These are phyloP conservation scores for Ectemnius lituratus DNA, from an alignment of 2,888 invertebrate species.

Conservation along the genomic window DNA sequence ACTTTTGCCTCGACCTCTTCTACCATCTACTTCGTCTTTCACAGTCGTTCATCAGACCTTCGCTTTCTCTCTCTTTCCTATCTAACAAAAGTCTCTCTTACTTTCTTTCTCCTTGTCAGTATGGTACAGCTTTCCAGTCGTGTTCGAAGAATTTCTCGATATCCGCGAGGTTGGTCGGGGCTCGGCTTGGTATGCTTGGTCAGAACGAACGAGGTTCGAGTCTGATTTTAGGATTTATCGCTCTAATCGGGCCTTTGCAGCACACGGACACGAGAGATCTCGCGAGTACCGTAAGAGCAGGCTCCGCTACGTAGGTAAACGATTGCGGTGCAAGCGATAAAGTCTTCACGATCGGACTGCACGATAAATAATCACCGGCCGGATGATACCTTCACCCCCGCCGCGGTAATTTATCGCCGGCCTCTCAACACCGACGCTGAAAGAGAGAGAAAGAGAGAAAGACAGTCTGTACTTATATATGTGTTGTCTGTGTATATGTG, in stretches of 20 bases:
- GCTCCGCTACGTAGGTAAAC: background rate
- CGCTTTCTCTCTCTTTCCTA: too few species aligned
- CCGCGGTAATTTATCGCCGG: conserved; percentile 31
- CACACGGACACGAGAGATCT: too few species aligned
- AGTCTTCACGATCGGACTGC: conserved; percentile 41
- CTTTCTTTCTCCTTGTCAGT: too few species aligned
- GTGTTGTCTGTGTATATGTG: background rate
- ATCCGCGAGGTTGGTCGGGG: too few species aligned
- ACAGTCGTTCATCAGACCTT: too few species aligned
- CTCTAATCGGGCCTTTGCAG: background rate
- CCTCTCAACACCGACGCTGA: background rate
- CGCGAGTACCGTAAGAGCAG: conserved; percentile 14
- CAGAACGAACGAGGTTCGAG: conserved; percentile 20
- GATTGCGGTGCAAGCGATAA: conserved; percentile 18
- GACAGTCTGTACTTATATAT: too few species aligned
- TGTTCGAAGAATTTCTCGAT: too few species aligned
- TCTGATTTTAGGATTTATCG: conserved; percentile 33
- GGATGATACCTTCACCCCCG: conserved; percentile 40
- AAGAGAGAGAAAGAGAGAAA: too few species aligned
- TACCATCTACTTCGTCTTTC: too few species aligned
- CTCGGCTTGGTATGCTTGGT: conserved; percentile 7
- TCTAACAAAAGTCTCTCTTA: too few species aligned
- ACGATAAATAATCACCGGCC: conserved; percentile 45
- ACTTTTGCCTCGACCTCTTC: conserved; percentile 20
- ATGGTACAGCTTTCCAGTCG: too few species aligned